phyloP scores from a whole-genome alignment of 1,140 invertebrate genomes.

The Drosophila baimaii region DNA sequence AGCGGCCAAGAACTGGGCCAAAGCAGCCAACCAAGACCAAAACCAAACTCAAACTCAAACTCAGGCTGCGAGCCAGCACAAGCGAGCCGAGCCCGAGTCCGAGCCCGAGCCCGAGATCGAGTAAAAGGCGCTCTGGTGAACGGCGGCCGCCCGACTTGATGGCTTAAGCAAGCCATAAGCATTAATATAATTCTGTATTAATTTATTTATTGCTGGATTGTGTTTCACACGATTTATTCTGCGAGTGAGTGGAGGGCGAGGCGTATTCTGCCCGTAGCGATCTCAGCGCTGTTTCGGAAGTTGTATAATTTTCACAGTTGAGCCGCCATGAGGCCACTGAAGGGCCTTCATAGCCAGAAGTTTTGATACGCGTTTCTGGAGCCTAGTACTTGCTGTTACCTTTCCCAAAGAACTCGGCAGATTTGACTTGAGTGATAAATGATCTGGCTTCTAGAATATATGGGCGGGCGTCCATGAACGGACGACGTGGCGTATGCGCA shows the following conservation, averaged over 20 bases:
- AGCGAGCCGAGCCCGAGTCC: background rate
- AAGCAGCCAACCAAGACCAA: conserved; percentile 59
- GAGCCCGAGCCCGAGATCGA: conserved; percentile 1
- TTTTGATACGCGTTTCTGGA: background rate
- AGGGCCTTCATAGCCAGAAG: conserved; percentile 33
- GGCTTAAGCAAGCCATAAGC: conserved; percentile 28
- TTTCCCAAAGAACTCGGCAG: background rate
- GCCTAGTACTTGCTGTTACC: background rate
- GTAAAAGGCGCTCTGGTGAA: conserved; percentile 48
- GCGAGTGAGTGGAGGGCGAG: conserved; percentile 7
- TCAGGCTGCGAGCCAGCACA: conserved; percentile 9
- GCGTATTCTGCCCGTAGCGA: conserved; percentile 2
- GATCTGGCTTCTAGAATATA: background rate
- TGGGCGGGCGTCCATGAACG: background rate
- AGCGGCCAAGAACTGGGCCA: conserved; percentile 61
- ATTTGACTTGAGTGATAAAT: background rate
- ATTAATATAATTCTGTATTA: conserved; percentile 47
- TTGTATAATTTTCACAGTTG: conserved; percentile 53
- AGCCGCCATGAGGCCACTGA: conserved; percentile 38
- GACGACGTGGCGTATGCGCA: conserved; percentile 4
- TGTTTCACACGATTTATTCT: conserved; percentile 54
- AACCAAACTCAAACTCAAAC: conserved; percentile 22
- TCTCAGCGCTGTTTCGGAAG: conserved; percentile 41
- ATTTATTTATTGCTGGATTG: conserved; percentile 52
- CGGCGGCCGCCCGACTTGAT: conserved; percentile 30